phyloP scores from a whole-genome alignment of 2,113 vertebrate genomes.

The Chlamydotis undulata region DNA sequence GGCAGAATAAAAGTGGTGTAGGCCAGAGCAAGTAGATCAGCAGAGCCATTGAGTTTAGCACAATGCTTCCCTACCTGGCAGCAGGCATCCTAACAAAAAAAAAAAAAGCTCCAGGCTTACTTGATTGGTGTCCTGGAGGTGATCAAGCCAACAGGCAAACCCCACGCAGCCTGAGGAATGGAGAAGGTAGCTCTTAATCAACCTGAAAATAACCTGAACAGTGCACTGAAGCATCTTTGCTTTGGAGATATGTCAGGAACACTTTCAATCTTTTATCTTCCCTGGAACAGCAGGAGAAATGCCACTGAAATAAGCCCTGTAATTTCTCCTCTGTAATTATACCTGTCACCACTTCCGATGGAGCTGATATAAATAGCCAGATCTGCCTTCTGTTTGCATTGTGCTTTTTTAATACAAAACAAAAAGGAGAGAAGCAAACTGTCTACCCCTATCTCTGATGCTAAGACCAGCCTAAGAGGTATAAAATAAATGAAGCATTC shows the following conservation, averaged over 20 bases:
- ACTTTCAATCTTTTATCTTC: conserved; percentile 80
- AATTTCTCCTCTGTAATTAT: conserved; percentile 83
- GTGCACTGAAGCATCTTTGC: conserved; percentile 42
- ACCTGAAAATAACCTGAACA: conserved; percentile 67
- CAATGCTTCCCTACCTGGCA: not conserved
- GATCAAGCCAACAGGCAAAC: not conserved
- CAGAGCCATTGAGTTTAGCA: not conserved
- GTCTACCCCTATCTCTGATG: not conserved
- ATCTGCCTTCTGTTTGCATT: conserved; percentile 64
- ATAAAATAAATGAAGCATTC: not conserved
- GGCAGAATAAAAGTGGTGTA: not conserved
- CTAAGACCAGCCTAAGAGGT: not conserved
- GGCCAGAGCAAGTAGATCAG: not conserved
- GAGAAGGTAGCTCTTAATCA: conserved; percentile 67
- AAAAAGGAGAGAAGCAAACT: conserved; percentile 12
- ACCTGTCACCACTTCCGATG: conserved; percentile 79
- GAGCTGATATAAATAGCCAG: conserved; percentile 80
- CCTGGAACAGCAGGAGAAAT: conserved; percentile 76
- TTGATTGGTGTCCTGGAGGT: not conserved
- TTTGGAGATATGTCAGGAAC: conserved; percentile 71
- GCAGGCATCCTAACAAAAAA: not conserved
- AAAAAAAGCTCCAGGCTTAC: not conserved
- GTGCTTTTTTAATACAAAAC: conserved; percentile 33
- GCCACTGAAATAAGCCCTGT: conserved; percentile 75
- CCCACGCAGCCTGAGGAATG: not conserved